phyloP scores from a whole-genome alignment of 2,888 invertebrate species.

The Nemotelus nigrinus region DNA sequence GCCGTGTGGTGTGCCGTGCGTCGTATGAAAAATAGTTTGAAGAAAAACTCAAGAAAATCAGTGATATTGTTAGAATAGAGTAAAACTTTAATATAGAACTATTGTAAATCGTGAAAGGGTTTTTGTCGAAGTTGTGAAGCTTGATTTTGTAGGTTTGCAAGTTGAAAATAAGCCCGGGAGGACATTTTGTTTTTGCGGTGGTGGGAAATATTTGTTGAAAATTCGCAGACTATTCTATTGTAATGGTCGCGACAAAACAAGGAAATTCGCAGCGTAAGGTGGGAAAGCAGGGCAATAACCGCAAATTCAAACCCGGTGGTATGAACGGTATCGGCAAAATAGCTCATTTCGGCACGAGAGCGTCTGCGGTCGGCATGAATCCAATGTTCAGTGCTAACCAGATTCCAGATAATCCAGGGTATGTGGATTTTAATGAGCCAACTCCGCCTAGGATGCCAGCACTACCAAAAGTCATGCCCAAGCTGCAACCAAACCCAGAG shows the following conservation, averaged over 20 bases:
- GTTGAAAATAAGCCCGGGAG: slow-evolving; percentile 11
- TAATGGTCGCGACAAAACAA: slow-evolving; percentile 33
- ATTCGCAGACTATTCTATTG: background rate
- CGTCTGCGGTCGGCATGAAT: slow-evolving; percentile 47
- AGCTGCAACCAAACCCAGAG: slow-evolving; percentile 24
- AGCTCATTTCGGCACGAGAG: background rate
- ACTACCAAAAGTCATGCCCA: slow-evolving; percentile 16
- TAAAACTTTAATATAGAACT: too few species aligned
- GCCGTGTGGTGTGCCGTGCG: too few species aligned
- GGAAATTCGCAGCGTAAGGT: slow-evolving; percentile 11
- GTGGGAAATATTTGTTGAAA: background rate
- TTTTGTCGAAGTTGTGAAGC: too few species aligned
- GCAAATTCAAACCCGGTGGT: slow-evolving; percentile 5
- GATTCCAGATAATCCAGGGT: slow-evolving; percentile 64
- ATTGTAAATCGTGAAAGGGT: too few species aligned
- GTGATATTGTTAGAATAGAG: too few species aligned
- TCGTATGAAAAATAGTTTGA: too few species aligned
- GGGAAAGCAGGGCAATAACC: slow-evolving; percentile 22
- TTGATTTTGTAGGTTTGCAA: too few species aligned
- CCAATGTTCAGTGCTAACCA: slow-evolving; percentile 62
- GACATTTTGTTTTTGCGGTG: slow-evolving; percentile 44
- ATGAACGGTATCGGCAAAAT: slow-evolving; percentile 30
- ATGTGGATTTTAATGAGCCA: slow-evolving; percentile 63
- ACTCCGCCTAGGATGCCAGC: slow-evolving; percentile 53
- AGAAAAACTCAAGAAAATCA: too few species aligned